Conservation (phyloP, 2,113 vertebrate species). For the Oryctolagus cuniculus region DNA sequence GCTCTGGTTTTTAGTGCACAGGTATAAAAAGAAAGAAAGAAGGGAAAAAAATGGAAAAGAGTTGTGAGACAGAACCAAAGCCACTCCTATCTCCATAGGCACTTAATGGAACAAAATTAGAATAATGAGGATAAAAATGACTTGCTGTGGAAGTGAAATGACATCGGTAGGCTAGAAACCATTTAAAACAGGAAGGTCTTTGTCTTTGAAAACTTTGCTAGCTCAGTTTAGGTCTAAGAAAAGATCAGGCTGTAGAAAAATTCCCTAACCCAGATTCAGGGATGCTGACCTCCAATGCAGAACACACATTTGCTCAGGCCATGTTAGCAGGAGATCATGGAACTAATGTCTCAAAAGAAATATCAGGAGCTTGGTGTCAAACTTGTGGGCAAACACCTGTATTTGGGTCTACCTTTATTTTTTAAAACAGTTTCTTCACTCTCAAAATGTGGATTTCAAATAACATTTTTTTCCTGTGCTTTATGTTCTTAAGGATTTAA, state of each 20-base stretch:
- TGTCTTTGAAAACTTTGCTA: neutral
- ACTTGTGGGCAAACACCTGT: neutral
- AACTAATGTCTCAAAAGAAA: neutral
- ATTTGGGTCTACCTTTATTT: neutral
- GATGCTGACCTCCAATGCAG: neutral
- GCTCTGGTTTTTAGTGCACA: neutral
- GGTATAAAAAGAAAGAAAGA: neutral
- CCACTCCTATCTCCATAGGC: neutral
- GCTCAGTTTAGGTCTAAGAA: neutral
- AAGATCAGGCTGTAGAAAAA: neutral
- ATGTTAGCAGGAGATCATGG: neutral
- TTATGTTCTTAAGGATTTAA: slow-evolving; percentile 33
- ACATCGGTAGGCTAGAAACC: neutral
- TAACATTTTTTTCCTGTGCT: neutral
- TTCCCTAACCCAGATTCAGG: neutral
- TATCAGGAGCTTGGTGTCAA: neutral
- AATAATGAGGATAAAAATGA: neutral
- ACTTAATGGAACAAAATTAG: neutral
- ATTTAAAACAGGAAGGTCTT: neutral
- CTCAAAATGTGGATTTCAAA: neutral
- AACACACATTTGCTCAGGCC: neutral
- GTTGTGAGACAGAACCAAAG: neutral
- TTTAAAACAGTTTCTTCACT: neutral
- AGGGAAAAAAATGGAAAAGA: neutral
- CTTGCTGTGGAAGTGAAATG: neutral